Conservation (phyloP, 2,888 invertebrate genomes). For the Trilocha varians region DNA sequence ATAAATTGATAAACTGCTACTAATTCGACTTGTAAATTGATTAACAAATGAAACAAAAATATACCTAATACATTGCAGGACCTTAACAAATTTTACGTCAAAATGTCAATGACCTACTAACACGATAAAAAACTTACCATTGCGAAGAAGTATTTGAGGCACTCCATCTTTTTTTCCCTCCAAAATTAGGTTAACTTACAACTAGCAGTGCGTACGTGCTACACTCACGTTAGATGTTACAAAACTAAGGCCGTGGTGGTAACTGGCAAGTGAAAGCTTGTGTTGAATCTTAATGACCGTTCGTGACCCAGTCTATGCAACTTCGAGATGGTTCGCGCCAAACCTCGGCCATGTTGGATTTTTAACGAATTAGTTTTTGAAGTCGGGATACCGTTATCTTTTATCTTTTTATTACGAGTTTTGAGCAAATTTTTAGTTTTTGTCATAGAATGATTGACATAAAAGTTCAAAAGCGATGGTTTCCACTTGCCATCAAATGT, state of each 20-base stretch:
- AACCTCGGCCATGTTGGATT: too few species aligned
- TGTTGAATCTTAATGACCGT: constrained; percentile 39
- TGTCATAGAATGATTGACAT: too few species aligned
- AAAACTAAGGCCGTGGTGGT: constrained; percentile 19
- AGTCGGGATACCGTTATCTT: too few species aligned
- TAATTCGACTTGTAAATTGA: too few species aligned
- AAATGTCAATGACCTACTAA: background rate
- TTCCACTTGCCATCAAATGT: too few species aligned
- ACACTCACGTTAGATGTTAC: constrained; percentile 1
- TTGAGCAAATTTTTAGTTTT: too few species aligned
- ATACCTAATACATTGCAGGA: too few species aligned
- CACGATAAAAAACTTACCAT: constrained; percentile 3
- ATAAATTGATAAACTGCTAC: too few species aligned
- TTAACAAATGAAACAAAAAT: too few species aligned
- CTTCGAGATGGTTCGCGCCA: background rate
- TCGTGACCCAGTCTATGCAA: constrained; percentile 16
- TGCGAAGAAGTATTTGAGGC: constrained; percentile 17
- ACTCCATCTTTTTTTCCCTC: constrained; percentile 15
- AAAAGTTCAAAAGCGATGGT: too few species aligned
- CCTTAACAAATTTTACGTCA: background rate
- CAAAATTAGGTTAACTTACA: background rate
- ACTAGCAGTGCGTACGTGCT: constrained; percentile 8
- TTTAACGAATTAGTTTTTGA: too few species aligned
- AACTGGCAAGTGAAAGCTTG: constrained; percentile 24
- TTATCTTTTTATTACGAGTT: too few species aligned